Evolutionary conservation across 2,888 invertebrate genomes (phyloP).

Genomic region (Ophion ellenae): DNA sequence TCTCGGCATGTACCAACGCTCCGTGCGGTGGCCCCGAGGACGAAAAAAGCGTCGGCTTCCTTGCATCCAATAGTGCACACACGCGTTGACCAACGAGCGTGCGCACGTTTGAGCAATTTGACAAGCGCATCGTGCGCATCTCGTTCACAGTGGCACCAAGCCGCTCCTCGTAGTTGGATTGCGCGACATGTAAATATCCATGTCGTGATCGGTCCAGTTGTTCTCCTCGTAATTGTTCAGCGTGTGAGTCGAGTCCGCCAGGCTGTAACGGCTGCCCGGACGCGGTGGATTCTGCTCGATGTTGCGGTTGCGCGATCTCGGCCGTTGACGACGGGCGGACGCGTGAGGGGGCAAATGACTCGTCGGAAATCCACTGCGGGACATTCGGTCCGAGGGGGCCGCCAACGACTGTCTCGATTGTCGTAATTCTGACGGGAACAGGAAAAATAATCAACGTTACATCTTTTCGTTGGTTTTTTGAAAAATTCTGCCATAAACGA

Average conservation of each 20-base stretch:
- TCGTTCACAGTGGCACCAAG: slow-evolving; percentile 89
- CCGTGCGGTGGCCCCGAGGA: background rate
- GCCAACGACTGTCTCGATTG: slow-evolving; percentile 94
- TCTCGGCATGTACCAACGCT: background rate
- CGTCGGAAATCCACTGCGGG: slow-evolving; percentile 89
- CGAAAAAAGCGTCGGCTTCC: background rate
- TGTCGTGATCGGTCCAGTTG: slow-evolving; percentile 97
- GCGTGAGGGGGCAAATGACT: slow-evolving; percentile 86
- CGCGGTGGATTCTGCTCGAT: slow-evolving; percentile 86
- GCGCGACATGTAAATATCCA: slow-evolving; percentile 97
- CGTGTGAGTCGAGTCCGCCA: slow-evolving; percentile 92
- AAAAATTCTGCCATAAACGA: background rate
- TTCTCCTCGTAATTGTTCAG: slow-evolving; percentile 95
- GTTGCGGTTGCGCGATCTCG: slow-evolving; percentile 91
- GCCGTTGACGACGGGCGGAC: slow-evolving; percentile 88
- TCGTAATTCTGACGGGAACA: slow-evolving; percentile 88
- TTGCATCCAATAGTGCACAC: background rate
- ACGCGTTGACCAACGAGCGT: background rate
- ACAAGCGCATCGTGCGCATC: slow-evolving; percentile 1
- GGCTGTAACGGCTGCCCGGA: slow-evolving; percentile 91
- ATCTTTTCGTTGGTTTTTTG: background rate
- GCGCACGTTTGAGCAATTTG: slow-evolving; percentile 68
- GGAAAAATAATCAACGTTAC: background rate
- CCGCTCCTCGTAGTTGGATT: slow-evolving; percentile 95
- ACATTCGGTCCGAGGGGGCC: slow-evolving; percentile 92